Base-by-base conservation (phyloP, 2,797 vertebrate species). In the Cossypha heuglini region DNA sequence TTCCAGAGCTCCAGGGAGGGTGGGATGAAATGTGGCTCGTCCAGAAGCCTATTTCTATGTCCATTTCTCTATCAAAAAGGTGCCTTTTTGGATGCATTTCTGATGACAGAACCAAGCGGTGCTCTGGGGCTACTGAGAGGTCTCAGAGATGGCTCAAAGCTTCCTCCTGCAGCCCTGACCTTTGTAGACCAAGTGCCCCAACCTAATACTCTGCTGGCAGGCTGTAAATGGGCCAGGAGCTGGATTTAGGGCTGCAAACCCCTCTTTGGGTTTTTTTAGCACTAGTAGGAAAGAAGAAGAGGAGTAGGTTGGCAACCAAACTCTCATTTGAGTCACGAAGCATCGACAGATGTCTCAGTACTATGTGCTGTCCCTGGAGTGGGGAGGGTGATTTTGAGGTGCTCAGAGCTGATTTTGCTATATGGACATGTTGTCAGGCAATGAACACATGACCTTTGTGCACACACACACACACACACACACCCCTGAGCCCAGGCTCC, bases 361-460 rank as follows among this genome's bases (percentile, higher is more conserved):
- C 19, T 63, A 63, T 35, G 16, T 75, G 46, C 67, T 63, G 14
- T 73, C 66, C 40, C 22, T 19, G 52, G 28, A 28, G 48, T 4
- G 22, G 21, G 58, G 8, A 88, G 38, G 63, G 19, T 18, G 59
- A n/a, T 64, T 64, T 5, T 46, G 72, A 84, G 45, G 51, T 22
- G 52, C 45, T 86, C n/a, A 4, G 78, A 73, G 24, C 37, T 19
- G 33, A 33, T 40, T 86, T 37, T 64, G 38, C 57, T 73, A 18
- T 3, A 4, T 1, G 29, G 77, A 69, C 7, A 13, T 0, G 0
- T 3, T 45, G 14, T 10, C 83, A 91, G 52, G 35, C 10, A 49
- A 24, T 5, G 45, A 54, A 22, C 28, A 24, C 31, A 15, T 0
- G 4, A 63, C 45, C 61, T 74, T 52, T 64, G 13, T 7, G 8